Percentiles rank a stretch among this genome's conserved stretches.
Conservation (phyloP, 2,797 vertebrate genomes). For the Scolopax rusticola region DNA sequence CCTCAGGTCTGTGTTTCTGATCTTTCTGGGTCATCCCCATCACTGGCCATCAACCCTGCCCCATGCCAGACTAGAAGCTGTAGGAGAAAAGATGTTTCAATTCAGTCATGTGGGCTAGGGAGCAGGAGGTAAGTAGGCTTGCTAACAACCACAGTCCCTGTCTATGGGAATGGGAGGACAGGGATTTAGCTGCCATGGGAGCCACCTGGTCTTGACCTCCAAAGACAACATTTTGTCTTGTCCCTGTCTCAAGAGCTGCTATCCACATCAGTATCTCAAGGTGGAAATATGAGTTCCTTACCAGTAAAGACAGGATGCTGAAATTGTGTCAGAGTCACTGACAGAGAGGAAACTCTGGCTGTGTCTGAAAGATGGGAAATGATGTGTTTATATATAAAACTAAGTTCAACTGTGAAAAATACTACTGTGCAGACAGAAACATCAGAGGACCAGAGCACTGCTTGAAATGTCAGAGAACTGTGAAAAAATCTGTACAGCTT, state of each 20-base stretch:
- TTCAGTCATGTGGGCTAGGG: neutral
- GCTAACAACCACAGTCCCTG: neutral
- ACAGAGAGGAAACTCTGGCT: neutral
- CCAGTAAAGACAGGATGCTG: neutral
- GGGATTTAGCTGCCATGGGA: neutral
- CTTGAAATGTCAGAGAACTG: neutral
- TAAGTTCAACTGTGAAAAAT: neutral
- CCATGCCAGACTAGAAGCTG: neutral
- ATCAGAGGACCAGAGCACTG: neutral
- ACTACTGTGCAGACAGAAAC: neutral
- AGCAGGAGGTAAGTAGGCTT: neutral
- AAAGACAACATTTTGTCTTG: neutral
- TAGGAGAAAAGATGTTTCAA: neutral
- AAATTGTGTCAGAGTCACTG: neutral
- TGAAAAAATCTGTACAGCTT: neutral
- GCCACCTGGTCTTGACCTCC: neutral
- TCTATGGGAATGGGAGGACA: neutral
- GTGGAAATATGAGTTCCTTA: neutral
- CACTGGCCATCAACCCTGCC: fast-evolving
- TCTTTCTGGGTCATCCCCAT: neutral
- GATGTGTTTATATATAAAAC: neutral
- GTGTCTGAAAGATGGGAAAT: neutral
- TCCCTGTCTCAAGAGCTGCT: neutral
- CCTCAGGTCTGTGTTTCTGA: neutral
- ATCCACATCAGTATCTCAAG: neutral